Base-by-base conservation (phyloP, 2,888 invertebrate species). In the Euplexia lucipara region DNA sequence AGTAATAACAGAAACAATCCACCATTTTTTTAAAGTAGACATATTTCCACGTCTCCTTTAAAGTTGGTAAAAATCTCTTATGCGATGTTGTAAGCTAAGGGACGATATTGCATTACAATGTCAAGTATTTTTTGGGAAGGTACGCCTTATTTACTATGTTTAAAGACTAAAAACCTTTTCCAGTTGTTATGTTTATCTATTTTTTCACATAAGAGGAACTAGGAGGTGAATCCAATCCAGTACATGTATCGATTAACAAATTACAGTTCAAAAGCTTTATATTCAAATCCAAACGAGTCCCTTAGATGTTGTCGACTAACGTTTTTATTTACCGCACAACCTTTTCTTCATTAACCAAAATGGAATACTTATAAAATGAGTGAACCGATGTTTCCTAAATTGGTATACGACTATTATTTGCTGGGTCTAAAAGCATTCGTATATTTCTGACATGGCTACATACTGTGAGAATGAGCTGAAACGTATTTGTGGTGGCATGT, bases 401-500 rank as follows among this genome's bases (percentile, higher is more conserved):
- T 84, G 83, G 83, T 86, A 81, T 79, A 74, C 77, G 73, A 75
- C 70, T 84, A 80, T 76, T 73, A 76, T 89, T 90, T 88, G 89
- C 90, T 88, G 83, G 78, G 80, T 79, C 82, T 79, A 81, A 81
- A 79, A 79, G 81, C 74, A 78, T 86, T 81, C 70, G 81, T 84
- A 84, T 75, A 78, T 81, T 78, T 75, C 83, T 87, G 87, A 87
- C 78, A 89, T 91, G 88, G 89, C 89, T 89, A 88, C 83, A 80
- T 84, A 86, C 83, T 88, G 85, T 89, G 89, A 88, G 89, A 91
- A 90, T 91, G 90, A 87, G 87, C 88, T 89, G 69, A 86, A 82
- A 87, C 78, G 87, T 90, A 86, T 86, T 86, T 90, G 87, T 91
- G 90, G 87, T 91, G 84, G 92, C 92, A 92, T 92, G 92, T 84